Evolutionary conservation across 2,888 invertebrate species (phyloP), one percentile per base, ranked within the genome.

Genomic region (Dichetophora obliterata): DNA sequence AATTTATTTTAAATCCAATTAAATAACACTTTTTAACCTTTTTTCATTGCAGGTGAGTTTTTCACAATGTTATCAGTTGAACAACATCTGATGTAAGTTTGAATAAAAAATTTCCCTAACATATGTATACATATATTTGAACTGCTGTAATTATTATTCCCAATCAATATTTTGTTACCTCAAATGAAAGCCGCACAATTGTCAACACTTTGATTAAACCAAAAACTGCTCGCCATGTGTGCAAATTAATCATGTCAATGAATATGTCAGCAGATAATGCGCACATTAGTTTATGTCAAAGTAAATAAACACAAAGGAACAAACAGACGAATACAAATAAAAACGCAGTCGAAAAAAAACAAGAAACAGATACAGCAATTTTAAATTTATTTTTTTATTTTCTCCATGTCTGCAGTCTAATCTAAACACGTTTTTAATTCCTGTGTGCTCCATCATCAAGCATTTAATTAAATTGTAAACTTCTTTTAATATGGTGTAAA

Each of bases 351-450:
- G 14, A 24, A 4, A 59, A 14, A 54, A 54, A 1, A 1, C 22
- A 1, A 9, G 5, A 24, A 14, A 19, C 54, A 14, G 9, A 5
- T 14, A 11, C 9, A 9, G 5, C 11, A 4, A 24, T 24, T 59
- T 59, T 59, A 27, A 59, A 59, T 59, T 59, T 59, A 27, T 59
- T 59, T 14, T 22, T 59, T 59, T 27, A 59, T 22, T 59, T 59
- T 27, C 24, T 59, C 27, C 24, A 59, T 27, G 16, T 27, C n/a
- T 22, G 9, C 2, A 22, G 22, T 2, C 5, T 57, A 54, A 54
- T 8, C 11, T 22, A 57, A 57, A 0, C 8, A 22, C 3, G 8
- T n/a, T 22, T 57, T 57, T 5, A 31, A 5, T 31, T 31, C 31
- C 57, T 14, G n/a, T 19, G 57, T n/a, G 22, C 22, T 57, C 9